These are phyloP conservation scores for Spodoptera exigua DNA, from an alignment of 2,888 invertebrate species.

Conservation along the genomic window DNA sequence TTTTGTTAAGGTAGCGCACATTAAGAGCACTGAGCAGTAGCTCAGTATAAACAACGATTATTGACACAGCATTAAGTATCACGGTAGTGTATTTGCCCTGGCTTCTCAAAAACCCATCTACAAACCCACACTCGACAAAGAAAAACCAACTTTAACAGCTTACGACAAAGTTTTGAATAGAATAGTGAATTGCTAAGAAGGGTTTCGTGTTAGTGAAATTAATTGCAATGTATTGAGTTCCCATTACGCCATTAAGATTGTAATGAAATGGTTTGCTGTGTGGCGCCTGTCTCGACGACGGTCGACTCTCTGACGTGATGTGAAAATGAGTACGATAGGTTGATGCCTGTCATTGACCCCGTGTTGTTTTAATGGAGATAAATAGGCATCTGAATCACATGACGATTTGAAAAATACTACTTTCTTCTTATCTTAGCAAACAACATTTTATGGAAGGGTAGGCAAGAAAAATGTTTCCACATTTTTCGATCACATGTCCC, in stretches of 20 bases:
- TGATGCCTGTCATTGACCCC: conserved; percentile 29
- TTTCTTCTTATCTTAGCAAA: too few relatives aligned
- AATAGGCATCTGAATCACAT: too few relatives aligned
- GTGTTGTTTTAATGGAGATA: too few relatives aligned
- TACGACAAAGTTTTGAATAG: conserved; percentile 8
- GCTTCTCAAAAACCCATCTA: conserved; percentile 49
- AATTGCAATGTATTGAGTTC: conserved; percentile 61
- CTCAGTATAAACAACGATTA: conserved; percentile 62
- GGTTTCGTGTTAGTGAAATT: conserved; percentile 56
- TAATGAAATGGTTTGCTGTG: conserved; percentile 51
- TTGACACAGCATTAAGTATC: conserved; percentile 72
- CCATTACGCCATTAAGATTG: conserved; percentile 52
- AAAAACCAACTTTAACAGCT: neutral
- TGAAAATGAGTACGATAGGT: conserved; percentile 12
- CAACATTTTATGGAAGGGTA: too few relatives aligned
- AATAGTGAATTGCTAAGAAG: conserved; percentile 27
- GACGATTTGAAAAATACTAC: too few relatives aligned
- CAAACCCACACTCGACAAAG: conserved; percentile 13
- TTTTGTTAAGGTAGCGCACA: conserved; percentile 63
- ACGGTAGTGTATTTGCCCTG: conserved; percentile 68
- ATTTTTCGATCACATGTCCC: too few relatives aligned
- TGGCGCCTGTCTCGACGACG: conserved; percentile 47
- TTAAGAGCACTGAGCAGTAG: conserved; percentile 65
- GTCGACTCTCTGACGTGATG: conserved; percentile 19
- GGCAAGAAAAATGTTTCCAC: too few relatives aligned